phyloP scores from a whole-genome alignment of 2,888 invertebrate species.

The Cephus runcator region DNA sequence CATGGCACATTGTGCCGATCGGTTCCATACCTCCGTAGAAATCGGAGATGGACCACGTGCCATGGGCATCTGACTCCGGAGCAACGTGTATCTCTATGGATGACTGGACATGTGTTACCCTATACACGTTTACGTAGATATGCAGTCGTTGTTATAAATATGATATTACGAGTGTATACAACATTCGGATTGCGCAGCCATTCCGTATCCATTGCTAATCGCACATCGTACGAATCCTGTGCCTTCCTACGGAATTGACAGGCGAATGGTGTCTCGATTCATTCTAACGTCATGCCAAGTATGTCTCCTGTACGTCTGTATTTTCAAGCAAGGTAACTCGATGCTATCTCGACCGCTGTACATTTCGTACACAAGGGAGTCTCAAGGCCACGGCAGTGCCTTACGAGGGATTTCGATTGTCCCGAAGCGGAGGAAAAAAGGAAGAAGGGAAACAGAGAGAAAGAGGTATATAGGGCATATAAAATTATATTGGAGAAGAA shows the following conservation, averaged over 20 bases:
- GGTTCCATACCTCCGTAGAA: not conserved
- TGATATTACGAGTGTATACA: not conserved
- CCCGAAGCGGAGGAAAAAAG: not conserved
- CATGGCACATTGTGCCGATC: not conserved
- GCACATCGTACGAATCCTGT: not conserved
- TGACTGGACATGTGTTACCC: not conserved
- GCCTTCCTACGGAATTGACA: not conserved
- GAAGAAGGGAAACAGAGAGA: not conserved
- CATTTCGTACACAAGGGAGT: not conserved
- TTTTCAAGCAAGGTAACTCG: slow-evolving; percentile 33
- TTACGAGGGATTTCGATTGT: not conserved
- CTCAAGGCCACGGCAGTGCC: not conserved
- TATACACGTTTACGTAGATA: not conserved
- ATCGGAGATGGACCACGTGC: not conserved
- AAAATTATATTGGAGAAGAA: not conserved
- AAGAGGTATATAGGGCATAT: not conserved
- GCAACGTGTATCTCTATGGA: not conserved
- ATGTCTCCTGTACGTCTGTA: slow-evolving; percentile 25
- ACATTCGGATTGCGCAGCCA: not conserved
- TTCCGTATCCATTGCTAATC: not conserved
- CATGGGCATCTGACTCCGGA: not conserved
- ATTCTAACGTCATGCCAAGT: slow-evolving; percentile 24
- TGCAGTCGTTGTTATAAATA: not conserved
- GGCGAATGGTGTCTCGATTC: slow-evolving; percentile 8
- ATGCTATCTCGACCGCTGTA: slow-evolving; percentile 24